Evolutionary conservation across 2,888 invertebrate species (phyloP), one percentile per base, ranked within the genome.

Genomic region (Nomada flava): DNA sequence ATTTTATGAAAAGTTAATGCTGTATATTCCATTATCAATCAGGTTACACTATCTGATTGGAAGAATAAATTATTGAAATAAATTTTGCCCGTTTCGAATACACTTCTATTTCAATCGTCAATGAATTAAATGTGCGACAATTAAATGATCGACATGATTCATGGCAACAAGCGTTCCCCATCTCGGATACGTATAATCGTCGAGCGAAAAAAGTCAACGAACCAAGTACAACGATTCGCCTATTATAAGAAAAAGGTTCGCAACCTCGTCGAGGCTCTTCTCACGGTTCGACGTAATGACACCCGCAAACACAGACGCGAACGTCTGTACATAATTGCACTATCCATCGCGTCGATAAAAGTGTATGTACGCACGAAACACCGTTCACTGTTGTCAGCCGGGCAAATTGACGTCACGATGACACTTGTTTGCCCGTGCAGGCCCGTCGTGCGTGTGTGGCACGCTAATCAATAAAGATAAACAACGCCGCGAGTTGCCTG

Each of bases 351-450:
- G 71, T 69, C 69, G 76, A 83, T 82, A 81, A 86, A 79, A 65
- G 67, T 36, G 7, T 15, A n/a, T 53, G 11, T 60, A 57, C 73
- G 75, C 68, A 62, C 57, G 63, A 55, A 57, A 75, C 75, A 44
- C n/a, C 20, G 23, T 55, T 23, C 36, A 68, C 57, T 64, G 77
- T 82, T 82, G 82, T 84, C 73, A 68, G 67, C 75, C 55, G 70
- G 20, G 67, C n/a, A 57, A 36, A 83, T 88, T 88, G 88, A 88
- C 88, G 88, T 88, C 88, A 88, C 82, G 72, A 85, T 88, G 86
- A 85, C 85, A 88, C 83, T 88, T 86, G 88, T 88, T 88, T 86
- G 81, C 68, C 82, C 42, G 20, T 26, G 13, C 78, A 47, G 20
- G 2, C 47, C 20, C 53, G 29, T 10, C 36, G 71, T 76, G 72